These are phyloP conservation scores for Oscheius sp. DNA, from an alignment of 2,888 invertebrate genomes.

Conservation along the genomic window DNA sequence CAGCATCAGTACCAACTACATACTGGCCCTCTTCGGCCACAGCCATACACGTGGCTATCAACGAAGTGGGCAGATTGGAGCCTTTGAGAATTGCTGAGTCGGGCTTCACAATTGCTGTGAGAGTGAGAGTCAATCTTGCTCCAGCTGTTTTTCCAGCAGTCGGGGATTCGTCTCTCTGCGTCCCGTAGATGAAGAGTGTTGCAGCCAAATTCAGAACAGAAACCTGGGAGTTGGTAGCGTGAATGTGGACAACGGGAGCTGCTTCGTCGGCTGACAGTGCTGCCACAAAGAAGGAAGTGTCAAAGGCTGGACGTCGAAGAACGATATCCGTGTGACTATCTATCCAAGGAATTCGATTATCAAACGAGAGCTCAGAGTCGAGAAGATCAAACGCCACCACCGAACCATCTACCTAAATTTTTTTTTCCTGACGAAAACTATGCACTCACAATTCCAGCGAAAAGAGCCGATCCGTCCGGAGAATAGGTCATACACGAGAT, in stretches of 20 bases:
- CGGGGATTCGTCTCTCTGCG: constrained; percentile 15
- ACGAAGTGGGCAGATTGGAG: constrained; percentile 16
- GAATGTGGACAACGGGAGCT: constrained; percentile 9
- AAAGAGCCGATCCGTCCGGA: constrained; percentile 29
- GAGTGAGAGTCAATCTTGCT: constrained; percentile 30
- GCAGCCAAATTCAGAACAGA: constrained; percentile 6
- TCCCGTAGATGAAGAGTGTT: constrained; percentile 13
- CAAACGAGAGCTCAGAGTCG: constrained; percentile 24
- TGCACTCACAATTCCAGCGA: constrained; percentile 25
- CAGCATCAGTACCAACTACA: constrained; percentile 34
- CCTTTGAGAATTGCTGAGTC: constrained; percentile 35
- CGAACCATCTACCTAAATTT: constrained; percentile 41
- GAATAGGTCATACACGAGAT: constrained; percentile 23
- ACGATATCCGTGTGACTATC: constrained; percentile 22
- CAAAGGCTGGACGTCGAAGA: constrained; percentile 39
- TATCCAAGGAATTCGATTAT: constrained; percentile 19
- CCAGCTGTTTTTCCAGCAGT: constrained; percentile 18
- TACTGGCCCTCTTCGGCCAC: constrained; percentile 7
- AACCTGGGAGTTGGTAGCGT: constrained; percentile 6
- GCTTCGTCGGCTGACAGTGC: constrained; percentile 1
- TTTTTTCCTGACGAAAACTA: not conserved
- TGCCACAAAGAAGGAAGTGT: constrained; percentile 40
- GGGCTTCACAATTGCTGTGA: constrained; percentile 40
- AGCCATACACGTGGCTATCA: constrained; percentile 35
- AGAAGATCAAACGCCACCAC: constrained; percentile 39